Percentiles rank a stretch among this genome's conserved stretches.
These are phyloP conservation scores for Aegithalos caudatus DNA, from an alignment of 2,113 vertebrate genomes.

Conservation along the genomic window DNA sequence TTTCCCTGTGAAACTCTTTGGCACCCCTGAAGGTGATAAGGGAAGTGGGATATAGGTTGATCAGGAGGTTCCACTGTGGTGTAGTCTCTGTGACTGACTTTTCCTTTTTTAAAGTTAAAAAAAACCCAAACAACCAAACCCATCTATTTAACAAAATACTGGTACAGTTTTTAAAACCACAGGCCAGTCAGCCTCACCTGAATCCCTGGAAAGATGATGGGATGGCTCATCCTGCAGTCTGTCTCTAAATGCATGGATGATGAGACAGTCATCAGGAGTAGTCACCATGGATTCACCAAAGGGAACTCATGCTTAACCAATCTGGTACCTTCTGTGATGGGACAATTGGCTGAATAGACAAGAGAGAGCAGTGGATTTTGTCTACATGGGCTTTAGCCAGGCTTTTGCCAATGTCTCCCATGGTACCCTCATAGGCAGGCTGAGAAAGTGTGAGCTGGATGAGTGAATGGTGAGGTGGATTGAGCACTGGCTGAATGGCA, in stretches of 20 bases:
- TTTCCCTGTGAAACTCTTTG: background rate
- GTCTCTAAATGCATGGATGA: background rate
- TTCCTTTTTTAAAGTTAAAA: background rate
- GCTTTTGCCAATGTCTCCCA: background rate
- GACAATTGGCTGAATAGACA: background rate
- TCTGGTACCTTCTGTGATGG: background rate
- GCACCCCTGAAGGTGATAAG: background rate
- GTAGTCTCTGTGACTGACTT: background rate
- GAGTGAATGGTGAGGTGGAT: background rate
- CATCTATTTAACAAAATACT: background rate
- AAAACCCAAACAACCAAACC: background rate
- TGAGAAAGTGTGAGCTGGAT: background rate
- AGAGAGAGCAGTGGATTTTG: background rate
- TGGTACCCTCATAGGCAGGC: background rate
- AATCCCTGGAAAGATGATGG: background rate
- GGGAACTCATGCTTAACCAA: background rate
- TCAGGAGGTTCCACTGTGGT: background rate
- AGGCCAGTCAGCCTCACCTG: background rate
- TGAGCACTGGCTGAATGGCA: background rate
- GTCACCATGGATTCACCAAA: background rate
- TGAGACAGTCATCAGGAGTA: background rate
- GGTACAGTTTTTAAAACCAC: background rate
- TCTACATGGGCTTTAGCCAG: background rate
- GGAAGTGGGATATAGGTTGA: background rate
- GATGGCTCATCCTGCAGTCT: background rate